Base-by-base conservation (phyloP, 2,113 vertebrate genomes). In the Pelmatolapia mariae region DNA sequence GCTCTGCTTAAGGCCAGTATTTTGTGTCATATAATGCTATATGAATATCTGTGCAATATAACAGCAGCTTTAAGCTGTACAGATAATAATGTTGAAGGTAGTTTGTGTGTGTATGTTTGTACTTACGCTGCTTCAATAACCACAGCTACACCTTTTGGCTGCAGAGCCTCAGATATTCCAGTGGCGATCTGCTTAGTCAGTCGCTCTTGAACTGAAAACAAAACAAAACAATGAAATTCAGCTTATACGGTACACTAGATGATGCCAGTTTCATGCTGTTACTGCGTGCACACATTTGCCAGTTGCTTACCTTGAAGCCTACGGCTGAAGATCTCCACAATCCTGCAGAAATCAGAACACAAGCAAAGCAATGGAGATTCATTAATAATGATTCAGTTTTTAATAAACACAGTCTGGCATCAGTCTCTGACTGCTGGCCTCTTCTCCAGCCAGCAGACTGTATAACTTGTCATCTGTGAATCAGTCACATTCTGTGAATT, bases 291-390 rank as follows among this genome's bases (percentile, higher is more conserved):
- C 45, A 78, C 15, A 19, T 63, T 22, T 9, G n/a, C 33, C 16
- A 3, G 10, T 1, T 3, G 6, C 71, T 91, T 91, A 97, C 97
- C 97, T 96, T 98, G 97, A 89, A 98, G 96, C 87, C 97, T 96
- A 22, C 97, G 93, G 73, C 97, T 98, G 91, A 93, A 97, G 88
- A 97, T 96, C 92, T 97, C 97, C 87, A 97, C 97, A 94, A 97
- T 97, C 94, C 97, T 97, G 91, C 66, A 88, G 66, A 89, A 79
- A 83, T 3, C 52, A 89, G 52, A 87, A 47, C 36, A 79, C 29
- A 93, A 59, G 59, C 5, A 88, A 38, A 80, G 40, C 2, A 10
- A 19, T 56, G 11, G 59, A 50, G 29, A 12, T 5, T 57, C 36
- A 89, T 91, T 87, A 81, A 89, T 84, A 93, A 93, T 91, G 50